Evolutionary conservation across 2,113 vertebrate species (phyloP), one percentile per base, ranked within the genome.

Genomic region (Syrrhaptes paradoxus): DNA sequence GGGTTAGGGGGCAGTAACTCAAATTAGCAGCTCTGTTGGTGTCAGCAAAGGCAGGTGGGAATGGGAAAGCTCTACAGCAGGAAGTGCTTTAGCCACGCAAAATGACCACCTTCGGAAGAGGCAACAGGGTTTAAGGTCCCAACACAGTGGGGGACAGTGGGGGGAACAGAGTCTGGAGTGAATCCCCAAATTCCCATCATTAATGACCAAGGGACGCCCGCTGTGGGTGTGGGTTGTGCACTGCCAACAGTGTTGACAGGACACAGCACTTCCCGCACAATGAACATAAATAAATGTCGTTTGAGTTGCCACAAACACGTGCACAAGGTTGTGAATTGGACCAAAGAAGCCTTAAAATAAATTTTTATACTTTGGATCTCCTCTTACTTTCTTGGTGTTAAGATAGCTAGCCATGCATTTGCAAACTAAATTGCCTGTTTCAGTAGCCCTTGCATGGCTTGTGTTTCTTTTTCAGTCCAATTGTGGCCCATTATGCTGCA

Each of bases 261-360:
- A 4, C 59, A 11, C 38, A 28, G 63, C 38, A 1, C 32, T 81
- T 38, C 29, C 38, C 2, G 0, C 12, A 0, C 0, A 0, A 7
- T n/a, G 41, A 4, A 4, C 1, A 0, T 13, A 8, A n/a, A 3
- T 0, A 31, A 59, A 21, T 16, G 11, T 41, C 4, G 21, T 51
- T 86, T 12, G 54, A 52, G 17, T 14, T 4, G 1, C 48, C 61
- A 38, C 62, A 67, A 7, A 18, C 51, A 22, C 8, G 0, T 6
- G 17, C 29, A 41, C 18, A 51, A 5, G 7, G 38, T 4, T 81
- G 38, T 58, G 57, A 67, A 13, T 5, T 46, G 41, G 29, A 75
- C 26, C 16, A 28, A 55, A 34, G 38, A 52, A 72, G 17, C 66
- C 25, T 63, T 72, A 66, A 71, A 62, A 51, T 34, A 12, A 1